A percentile compares a stretch with the other conserved stretches of the same genome.
Conservation (phyloP, 2,797 vertebrate genomes). For the Anabacerthia variegaticeps region DNA sequence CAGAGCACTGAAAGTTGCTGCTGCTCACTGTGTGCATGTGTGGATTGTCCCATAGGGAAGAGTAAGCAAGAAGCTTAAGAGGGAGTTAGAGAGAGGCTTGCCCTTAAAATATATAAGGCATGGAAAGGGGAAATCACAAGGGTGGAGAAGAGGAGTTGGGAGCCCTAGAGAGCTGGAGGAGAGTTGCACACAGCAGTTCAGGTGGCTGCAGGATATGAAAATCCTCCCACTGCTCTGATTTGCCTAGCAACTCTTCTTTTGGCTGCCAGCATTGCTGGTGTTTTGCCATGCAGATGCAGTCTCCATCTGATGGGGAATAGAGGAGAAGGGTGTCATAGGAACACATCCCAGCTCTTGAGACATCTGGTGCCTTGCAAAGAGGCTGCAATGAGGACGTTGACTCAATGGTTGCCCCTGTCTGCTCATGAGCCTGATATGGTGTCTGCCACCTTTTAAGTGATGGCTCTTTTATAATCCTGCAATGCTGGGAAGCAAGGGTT, state of each 20-base stretch:
- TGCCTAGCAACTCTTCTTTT: conserved; percentile 23
- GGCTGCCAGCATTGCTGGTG: background rate
- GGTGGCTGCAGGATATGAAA: background rate
- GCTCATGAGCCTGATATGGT: background rate
- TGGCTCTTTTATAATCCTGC: background rate
- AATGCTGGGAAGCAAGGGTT: background rate
- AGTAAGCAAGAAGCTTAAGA: background rate
- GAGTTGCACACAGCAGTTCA: background rate
- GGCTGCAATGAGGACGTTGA: background rate
- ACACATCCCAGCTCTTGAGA: background rate
- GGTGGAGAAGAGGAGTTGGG: background rate
- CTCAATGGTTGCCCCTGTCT: background rate
- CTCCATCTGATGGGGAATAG: background rate
- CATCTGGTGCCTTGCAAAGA: background rate
- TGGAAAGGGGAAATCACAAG: background rate
- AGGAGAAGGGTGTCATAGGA: background rate
- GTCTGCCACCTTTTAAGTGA: background rate
- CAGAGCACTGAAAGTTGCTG: background rate
- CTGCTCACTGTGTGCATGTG: background rate
- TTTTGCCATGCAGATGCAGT: conserved; percentile 13
- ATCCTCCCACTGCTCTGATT: conserved; percentile 21
- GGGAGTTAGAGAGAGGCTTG: background rate
- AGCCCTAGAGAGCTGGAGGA: background rate
- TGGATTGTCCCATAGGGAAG: background rate
- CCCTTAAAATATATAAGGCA: background rate